phyloP scores from a whole-genome alignment of 2,113 vertebrate genomes.

The Labrus mixtus region DNA sequence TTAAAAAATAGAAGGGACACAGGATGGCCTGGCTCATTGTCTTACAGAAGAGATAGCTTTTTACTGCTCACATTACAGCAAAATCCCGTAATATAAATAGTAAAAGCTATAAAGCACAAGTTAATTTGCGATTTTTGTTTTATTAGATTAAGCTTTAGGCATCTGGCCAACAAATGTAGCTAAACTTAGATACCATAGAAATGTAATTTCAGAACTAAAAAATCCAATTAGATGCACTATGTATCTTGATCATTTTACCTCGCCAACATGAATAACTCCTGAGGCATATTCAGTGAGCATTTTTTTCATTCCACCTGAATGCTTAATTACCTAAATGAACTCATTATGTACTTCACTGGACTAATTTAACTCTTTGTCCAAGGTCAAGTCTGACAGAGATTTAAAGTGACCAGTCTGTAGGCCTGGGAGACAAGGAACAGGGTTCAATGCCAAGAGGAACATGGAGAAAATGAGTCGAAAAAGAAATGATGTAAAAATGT shows the following conservation, averaged over 20 bases:
- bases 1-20: not conserved
- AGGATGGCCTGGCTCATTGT: not conserved
- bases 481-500: slow-evolving; percentile 8
- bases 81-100: not conserved
- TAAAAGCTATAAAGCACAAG: not conserved
- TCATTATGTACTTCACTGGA: slow-evolving; percentile 82
- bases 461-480: slow-evolving; percentile 13
- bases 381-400: slow-evolving; percentile 83
- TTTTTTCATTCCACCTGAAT: slow-evolving; percentile 79
- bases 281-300: slow-evolving; percentile 71
- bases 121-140: slow-evolving; percentile 4
- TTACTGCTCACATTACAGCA: not conserved
- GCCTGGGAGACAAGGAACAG: slow-evolving; percentile 62
- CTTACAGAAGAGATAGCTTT: not conserved
- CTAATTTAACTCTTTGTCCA: slow-evolving; percentile 81
- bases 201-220: slow-evolving; percentile 31
- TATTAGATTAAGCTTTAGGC: slow-evolving; percentile 26
- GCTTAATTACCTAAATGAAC: slow-evolving; percentile 85
- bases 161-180: not conserved
- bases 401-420: slow-evolving; percentile 77
- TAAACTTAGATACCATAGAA: not conserved
- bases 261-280: slow-evolving; percentile 63
- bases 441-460: slow-evolving; percentile 50
- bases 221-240: slow-evolving; percentile 60
- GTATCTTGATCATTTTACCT: slow-evolving; percentile 67